Percentiles rank a stretch among this genome's conserved stretches.
Evolutionary conservation across 2,113 vertebrate genomes (phyloP).

Genomic region (Upupa epops): DNA sequence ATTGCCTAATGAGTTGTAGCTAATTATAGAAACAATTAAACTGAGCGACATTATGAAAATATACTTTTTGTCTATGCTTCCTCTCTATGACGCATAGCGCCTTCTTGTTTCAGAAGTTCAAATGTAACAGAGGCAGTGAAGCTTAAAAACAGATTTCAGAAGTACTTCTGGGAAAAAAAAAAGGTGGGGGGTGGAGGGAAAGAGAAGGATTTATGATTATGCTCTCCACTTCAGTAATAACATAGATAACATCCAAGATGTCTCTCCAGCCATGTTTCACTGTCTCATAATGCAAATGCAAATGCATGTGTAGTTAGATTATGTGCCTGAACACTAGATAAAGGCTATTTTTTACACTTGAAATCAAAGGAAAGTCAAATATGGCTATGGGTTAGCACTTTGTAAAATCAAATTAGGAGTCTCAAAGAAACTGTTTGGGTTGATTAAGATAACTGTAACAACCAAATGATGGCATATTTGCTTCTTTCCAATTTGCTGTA

Average conservation of each 20-base stretch:
- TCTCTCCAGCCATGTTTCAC: slow-evolving; percentile 30
- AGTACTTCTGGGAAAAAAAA: slow-evolving; percentile 8
- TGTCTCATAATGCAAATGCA: slow-evolving; percentile 20
- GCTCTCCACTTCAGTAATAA: slow-evolving; percentile 49
- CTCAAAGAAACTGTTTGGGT: not conserved
- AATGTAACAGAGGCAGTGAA: slow-evolving; percentile 55
- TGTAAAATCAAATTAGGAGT: slow-evolving; percentile 31
- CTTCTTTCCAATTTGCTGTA: slow-evolving; percentile 19
- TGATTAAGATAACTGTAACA: slow-evolving; percentile 25
- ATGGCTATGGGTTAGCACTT: not conserved
- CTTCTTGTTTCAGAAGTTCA: slow-evolving; percentile 50
- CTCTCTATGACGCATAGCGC: not conserved
- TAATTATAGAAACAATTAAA: slow-evolving; percentile 54
- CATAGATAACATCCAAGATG: slow-evolving; percentile 45
- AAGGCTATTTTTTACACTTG: slow-evolving; percentile 8
- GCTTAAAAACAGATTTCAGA: slow-evolving; percentile 60
- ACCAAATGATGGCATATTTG: not conserved
- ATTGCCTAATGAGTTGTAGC: slow-evolving; percentile 59
- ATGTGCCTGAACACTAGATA: slow-evolving; percentile 26
- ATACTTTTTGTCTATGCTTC: slow-evolving; percentile 25
- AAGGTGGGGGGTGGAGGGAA: not conserved
- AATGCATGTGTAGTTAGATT: slow-evolving; percentile 14
- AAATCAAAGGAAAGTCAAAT: slow-evolving; percentile 53
- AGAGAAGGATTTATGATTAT: slow-evolving; percentile 50
- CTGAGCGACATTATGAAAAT: slow-evolving; percentile 15